Conservation (phyloP, 1,140 invertebrate species). For the Cylas formicarius region DNA sequence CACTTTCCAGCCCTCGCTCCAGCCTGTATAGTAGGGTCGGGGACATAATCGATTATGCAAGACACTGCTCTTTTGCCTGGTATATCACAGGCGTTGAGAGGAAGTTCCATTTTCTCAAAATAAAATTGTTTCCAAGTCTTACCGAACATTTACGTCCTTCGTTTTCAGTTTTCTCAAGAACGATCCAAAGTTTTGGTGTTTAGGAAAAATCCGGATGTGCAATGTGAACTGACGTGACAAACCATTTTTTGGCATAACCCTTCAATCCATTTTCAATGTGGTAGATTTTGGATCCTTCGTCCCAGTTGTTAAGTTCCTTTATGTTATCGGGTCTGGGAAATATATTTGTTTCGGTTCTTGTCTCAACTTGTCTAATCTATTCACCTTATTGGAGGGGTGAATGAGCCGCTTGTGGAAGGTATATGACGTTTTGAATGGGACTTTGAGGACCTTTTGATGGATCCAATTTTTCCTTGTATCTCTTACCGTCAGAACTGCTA, state of each 20-base stretch:
- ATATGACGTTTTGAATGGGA: too few relatives aligned
- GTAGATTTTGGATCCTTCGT: conserved; percentile 13
- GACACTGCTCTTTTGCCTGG: conserved; percentile 14
- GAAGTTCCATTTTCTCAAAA: conserved; percentile 15
- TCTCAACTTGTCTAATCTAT: too few relatives aligned
- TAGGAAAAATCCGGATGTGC: conserved; percentile 12
- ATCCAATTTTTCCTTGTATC: too few relatives aligned
- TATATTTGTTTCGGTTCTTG: too few relatives aligned
- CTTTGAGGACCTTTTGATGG: too few relatives aligned
- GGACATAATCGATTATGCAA: conserved; percentile 15
- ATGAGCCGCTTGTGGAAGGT: too few relatives aligned
- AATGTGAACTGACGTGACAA: conserved; percentile 1
- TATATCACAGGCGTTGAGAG: conserved; percentile 11
- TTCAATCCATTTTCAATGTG: conserved; percentile 1
- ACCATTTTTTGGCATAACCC: conserved; percentile 12
- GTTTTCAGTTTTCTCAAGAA: conserved; percentile 4
- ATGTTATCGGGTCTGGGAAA: too few relatives aligned
- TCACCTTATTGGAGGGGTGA: too few relatives aligned
- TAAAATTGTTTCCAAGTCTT: conserved; percentile 17
- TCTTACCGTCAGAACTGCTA: too few relatives aligned
- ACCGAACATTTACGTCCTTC: not conserved
- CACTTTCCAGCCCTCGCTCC: conserved; percentile 14
- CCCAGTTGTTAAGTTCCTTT: conserved; percentile 8
- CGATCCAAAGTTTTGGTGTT: conserved; percentile 10
- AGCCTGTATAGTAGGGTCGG: conserved; percentile 4